These are phyloP conservation scores for Gastrophryne carolinensis DNA, from an alignment of 2,797 vertebrate genomes.

Conservation along the genomic window DNA sequence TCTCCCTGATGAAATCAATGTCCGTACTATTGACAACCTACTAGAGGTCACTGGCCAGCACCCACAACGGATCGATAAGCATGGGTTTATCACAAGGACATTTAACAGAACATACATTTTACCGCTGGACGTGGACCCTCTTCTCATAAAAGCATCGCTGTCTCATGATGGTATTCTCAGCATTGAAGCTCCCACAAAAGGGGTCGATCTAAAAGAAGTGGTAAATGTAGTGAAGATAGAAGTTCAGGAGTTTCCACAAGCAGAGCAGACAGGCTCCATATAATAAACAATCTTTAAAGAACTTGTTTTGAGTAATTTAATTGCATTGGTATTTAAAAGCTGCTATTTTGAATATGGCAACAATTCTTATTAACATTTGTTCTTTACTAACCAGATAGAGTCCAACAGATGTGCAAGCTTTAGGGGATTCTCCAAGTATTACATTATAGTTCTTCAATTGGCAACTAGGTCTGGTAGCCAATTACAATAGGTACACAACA, in stretches of 20 bases:
- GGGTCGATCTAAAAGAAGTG: slow-evolving; percentile 66
- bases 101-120: slow-evolving; percentile 84
- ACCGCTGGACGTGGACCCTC: slow-evolving; percentile 77
- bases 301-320: not conserved
- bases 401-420: too few species aligned
- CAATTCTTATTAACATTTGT: too few species aligned
- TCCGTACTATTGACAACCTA: slow-evolving; percentile 83
- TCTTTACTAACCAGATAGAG: too few species aligned
- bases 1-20: slow-evolving; percentile 75
- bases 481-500: too few species aligned
- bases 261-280: slow-evolving; percentile 21
- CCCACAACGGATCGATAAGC: slow-evolving; percentile 75
- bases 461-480: too few species aligned
- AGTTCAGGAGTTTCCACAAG: slow-evolving; percentile 8
- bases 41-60: slow-evolving; percentile 81
- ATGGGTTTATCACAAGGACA: slow-evolving; percentile 78
- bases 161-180: slow-evolving; percentile 80
- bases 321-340: too few species aligned
- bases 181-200: slow-evolving; percentile 74
- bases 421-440: too few species aligned
- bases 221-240: slow-evolving; percentile 69
- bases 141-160: slow-evolving; percentile 73
- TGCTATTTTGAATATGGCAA: too few species aligned
- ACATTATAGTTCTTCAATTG: too few species aligned
- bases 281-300: not conserved